Base-by-base conservation (phyloP, 2,113 vertebrate species). In the Lanius ludovicianus region DNA sequence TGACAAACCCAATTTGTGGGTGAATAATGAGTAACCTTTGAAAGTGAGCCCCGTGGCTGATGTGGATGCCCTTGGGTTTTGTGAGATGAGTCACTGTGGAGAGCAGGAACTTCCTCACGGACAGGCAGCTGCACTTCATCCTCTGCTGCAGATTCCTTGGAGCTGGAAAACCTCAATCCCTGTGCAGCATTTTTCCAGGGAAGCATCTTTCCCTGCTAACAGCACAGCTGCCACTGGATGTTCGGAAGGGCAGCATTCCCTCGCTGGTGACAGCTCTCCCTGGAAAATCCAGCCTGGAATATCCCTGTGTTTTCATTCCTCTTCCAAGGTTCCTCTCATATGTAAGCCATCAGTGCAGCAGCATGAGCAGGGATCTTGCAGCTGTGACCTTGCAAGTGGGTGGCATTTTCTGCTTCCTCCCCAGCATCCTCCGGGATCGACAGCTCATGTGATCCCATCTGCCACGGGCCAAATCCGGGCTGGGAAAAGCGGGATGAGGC, bases 301-400 rank as follows among this genome's bases (percentile, higher is more conserved):
- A 24, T 6, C 55, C 28, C 2, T 13, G 28, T 35, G 10, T 91
- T 94, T 86, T 52, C 53, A 1, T 57, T 67, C 35, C 55, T 55
- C 35, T 65, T 70, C 84, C 64, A 4, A 49, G 64, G 81, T 31
- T 91, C 59, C n/a, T 77, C 93, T 95, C 96, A 95, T 90, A 65
- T 95, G 96, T 71, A 90, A 97, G 92, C 10, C 47, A 97, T 96
- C 96, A 95, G 91, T 3, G 69, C 84, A 35, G 85, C 84, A 89
- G 85, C 63, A 0, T n/a, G 74, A 94, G 89, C 83, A 24, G 91
- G 82, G 88, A 95, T 94, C 96, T 91, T 19, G 46, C 96, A 97
- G 95, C 94, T 97, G 95, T 97, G 97, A 97, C 95, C 95, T 95
- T 97, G 83, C 23, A 88, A 93, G 97, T 96, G 97, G 94, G 95